Evolutionary conservation across 2,113 vertebrate species (phyloP).

Genomic region (Pseudorectes ferrugineus): DNA sequence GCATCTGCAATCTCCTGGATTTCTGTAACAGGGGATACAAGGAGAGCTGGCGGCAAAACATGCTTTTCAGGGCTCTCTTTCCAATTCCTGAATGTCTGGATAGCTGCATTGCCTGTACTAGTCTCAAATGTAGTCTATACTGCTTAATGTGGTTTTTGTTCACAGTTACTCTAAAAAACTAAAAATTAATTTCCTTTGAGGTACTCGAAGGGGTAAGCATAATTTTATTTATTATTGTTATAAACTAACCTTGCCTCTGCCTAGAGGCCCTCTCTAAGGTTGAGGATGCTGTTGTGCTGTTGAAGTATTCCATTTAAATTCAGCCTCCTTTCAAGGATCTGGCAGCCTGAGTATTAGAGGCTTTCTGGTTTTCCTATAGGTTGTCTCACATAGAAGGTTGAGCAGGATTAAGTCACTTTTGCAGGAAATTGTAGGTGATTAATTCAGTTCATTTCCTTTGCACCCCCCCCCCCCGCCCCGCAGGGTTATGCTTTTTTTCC

Average conservation of each 20-base stretch:
- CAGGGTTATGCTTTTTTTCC: not conserved
- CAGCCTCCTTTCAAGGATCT: not conserved
- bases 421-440: not conserved
- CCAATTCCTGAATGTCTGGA: not conserved
- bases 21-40: not conserved
- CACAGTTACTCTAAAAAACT: not conserved
- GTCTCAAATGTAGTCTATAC: not conserved
- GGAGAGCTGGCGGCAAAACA: not conserved
- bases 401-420: not conserved
- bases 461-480: fast-evolving
- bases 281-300: not conserved
- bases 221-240: conserved; percentile 3
- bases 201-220: not conserved
- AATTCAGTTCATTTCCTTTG: not conserved
- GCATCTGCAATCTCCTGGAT: not conserved
- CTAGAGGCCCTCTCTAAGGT: not conserved
- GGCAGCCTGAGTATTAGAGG: not conserved
- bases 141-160: not conserved
- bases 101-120: not conserved
- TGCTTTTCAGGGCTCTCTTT: not conserved
- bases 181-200: conserved; percentile 2
- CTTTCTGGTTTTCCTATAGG: not conserved
- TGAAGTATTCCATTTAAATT: not conserved
- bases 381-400: not conserved
- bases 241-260: not conserved